phyloP scores from a whole-genome alignment of 1,140 invertebrate species.

The Drosophila watanabei region DNA sequence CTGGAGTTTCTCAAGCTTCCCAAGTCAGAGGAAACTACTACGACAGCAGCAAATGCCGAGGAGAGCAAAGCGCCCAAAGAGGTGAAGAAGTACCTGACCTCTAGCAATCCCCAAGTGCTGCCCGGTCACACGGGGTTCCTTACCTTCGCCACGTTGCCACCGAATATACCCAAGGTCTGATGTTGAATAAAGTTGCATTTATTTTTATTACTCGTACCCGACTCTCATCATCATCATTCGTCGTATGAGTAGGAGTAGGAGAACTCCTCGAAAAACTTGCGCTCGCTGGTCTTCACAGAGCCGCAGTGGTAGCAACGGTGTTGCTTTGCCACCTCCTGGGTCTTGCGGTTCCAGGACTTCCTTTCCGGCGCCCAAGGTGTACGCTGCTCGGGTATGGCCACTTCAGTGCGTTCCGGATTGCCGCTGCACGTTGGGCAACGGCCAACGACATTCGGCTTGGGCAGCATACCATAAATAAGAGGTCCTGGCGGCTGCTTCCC shows the following conservation, averaged over 20 bases:
- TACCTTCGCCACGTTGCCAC: constrained; percentile 95
- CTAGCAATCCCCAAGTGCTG: constrained; percentile 89
- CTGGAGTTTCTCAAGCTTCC: constrained; percentile 88
- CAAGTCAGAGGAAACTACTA: constrained; percentile 79
- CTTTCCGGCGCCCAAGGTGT: constrained; percentile 86
- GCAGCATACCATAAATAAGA: constrained; percentile 55
- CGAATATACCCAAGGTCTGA: constrained; percentile 85
- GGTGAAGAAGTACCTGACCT: constrained; percentile 88
- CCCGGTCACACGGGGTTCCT: constrained; percentile 98
- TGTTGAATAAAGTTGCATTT: constrained; percentile 44
- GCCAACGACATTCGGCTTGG: constrained; percentile 55
- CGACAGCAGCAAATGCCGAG: constrained; percentile 31
- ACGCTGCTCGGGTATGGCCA: constrained; percentile 85
- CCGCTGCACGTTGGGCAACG: constrained; percentile 80
- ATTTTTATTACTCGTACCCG: constrained; percentile 31
- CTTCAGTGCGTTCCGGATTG: constrained; percentile 74
- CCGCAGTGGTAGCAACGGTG: constrained; percentile 73
- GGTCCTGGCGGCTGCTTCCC: constrained; percentile 63
- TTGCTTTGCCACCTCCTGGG: constrained; percentile 33
- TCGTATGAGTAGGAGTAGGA: constrained; percentile 56
- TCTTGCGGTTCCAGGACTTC: constrained; percentile 70
- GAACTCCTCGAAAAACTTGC: constrained; percentile 63
- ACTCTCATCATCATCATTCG: constrained; percentile 48
- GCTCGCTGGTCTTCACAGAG: constrained; percentile 49
- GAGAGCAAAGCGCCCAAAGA: constrained; percentile 83